phyloP scores from a whole-genome alignment of 2,888 invertebrate genomes.

The Drosophila gaucha region DNA sequence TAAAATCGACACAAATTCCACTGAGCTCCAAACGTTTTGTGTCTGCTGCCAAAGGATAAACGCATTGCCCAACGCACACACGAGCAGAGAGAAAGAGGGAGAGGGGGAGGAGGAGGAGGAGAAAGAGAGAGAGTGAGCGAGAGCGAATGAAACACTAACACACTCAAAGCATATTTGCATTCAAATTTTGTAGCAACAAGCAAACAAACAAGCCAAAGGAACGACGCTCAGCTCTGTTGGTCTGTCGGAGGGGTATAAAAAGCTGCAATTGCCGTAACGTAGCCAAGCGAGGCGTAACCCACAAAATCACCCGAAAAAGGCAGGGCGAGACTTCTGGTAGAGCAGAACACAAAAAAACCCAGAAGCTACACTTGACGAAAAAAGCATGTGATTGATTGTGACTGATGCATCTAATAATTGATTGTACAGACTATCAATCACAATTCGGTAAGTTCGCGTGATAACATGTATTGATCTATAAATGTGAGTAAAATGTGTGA shows the following conservation, averaged over 20 bases:
- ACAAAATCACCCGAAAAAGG: constrained; percentile 59
- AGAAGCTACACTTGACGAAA: constrained; percentile 29
- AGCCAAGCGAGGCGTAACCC: constrained; percentile 69
- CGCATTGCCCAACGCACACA: constrained; percentile 54
- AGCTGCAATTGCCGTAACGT: constrained; percentile 65
- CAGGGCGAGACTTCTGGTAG: constrained; percentile 14
- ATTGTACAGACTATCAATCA: background rate
- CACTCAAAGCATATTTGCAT: constrained; percentile 73
- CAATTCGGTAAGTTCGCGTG: background rate
- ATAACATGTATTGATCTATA: too few species aligned
- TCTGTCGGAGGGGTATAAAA: constrained; percentile 35
- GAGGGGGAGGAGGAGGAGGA: background rate
- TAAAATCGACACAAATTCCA: constrained; percentile 72
- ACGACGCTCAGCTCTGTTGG: constrained; percentile 9
- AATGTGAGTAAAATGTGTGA: too few species aligned
- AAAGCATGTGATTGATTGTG: constrained; percentile 31
- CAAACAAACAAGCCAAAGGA: constrained; percentile 63
- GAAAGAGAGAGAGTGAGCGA: background rate
- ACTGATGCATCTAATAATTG: constrained; percentile 21
- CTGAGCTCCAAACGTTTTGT: constrained; percentile 59
- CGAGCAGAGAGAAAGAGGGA: constrained; percentile 11
- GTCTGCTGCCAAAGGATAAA: constrained; percentile 62
- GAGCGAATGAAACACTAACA: constrained; percentile 42
- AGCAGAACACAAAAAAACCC: constrained; percentile 24
- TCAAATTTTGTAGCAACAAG: constrained; percentile 73